Evolutionary conservation across 2,797 vertebrate genomes (phyloP), one percentile per base, ranked within the genome.

Genomic region (Sebastes kiyomatsui): DNA sequence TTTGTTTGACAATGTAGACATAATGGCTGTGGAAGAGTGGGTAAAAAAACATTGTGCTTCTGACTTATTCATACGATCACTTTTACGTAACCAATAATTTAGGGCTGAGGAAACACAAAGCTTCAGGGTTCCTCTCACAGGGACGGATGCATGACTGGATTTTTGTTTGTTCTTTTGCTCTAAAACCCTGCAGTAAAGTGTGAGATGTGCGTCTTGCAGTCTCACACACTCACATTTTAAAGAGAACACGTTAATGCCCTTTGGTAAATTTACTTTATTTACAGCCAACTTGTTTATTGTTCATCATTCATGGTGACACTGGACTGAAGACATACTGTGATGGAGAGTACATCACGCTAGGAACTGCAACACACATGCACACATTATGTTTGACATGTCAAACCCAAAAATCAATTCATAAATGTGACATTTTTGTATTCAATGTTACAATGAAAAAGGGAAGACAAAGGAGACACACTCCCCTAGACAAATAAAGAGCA

Each of bases 21-120:
- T 79, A 79, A 80, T 76, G 80, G 66, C 82, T 61, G 68, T 3
- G 46, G 80, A 73, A 84, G 87, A 76, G 25, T 5, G 62, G 22
- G 58, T 80, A 54, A 55, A 49, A 62, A 77, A 74, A 67, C 70
- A 13, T 76, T 85, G 72, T 66, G 28, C 67, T 67, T 84, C 67
- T 83, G 62, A 77, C 66, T 90, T 88, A 88, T 89, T 88, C 82
- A 85, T 85, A 68, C 22, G 1, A 74, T 85, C 78, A 65, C 80
- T 89, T 90, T 90, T 91, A 90, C 55, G 77, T 88, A 90, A 90
- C 78, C 82, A 84, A 88, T 87, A 58, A 79, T 87, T 87, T 79
- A 83, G 69, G 85, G 87, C 81, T 86, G 87, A 88, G 66, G 84
- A 82, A 82, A 91, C 77, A 88, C 71, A 72, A 83, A 81, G 90